These are phyloP conservation scores for Peromyscus melanophrys DNA, from an alignment of 2,797 vertebrate species.

Conservation along the genomic window DNA sequence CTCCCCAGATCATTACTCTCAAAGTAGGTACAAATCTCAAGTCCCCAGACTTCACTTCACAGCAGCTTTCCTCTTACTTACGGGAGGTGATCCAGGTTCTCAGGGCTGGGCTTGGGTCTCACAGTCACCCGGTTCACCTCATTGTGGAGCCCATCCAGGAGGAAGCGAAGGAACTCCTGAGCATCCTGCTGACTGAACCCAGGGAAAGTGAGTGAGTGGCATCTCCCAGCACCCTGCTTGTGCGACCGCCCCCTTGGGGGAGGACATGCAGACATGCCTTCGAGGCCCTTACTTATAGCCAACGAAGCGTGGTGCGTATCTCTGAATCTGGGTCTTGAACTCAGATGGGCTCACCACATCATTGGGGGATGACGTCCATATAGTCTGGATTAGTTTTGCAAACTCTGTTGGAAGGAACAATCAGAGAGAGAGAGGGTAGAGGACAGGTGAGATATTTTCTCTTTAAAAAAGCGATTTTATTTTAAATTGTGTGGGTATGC, in stretches of 20 bases:
- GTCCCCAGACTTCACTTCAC: rapidly evolving
- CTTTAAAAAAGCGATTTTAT: not conserved
- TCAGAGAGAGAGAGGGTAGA: not conserved
- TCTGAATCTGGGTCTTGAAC: constrained; percentile 99
- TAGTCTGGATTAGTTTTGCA: constrained; percentile 97
- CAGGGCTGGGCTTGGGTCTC: constrained; percentile 87
- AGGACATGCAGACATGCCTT: not conserved
- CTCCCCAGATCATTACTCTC: not conserved
- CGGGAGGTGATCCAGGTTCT: constrained; percentile 95
- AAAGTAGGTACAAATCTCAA: not conserved
- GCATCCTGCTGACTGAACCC: constrained; percentile 96
- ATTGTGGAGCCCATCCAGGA: constrained; percentile 96
- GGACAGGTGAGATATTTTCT: not conserved
- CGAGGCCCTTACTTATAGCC: constrained; percentile 95
- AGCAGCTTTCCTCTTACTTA: constrained; percentile 87
- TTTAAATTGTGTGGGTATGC: not conserved
- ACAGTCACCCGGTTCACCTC: constrained; percentile 95
- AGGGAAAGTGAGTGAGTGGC: not conserved
- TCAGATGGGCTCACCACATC: constrained; percentile 97
- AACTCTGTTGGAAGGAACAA: constrained; percentile 91
- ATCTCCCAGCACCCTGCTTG: not conserved
- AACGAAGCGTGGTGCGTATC: constrained; percentile 98
- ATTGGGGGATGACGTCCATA: constrained; percentile 96
- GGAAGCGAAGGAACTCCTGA: constrained; percentile 97
- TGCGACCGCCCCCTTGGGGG: not conserved